These are phyloP conservation scores for Epinephelus malabaricus DNA, from an alignment of 2,797 vertebrate species.

Conservation along the genomic window DNA sequence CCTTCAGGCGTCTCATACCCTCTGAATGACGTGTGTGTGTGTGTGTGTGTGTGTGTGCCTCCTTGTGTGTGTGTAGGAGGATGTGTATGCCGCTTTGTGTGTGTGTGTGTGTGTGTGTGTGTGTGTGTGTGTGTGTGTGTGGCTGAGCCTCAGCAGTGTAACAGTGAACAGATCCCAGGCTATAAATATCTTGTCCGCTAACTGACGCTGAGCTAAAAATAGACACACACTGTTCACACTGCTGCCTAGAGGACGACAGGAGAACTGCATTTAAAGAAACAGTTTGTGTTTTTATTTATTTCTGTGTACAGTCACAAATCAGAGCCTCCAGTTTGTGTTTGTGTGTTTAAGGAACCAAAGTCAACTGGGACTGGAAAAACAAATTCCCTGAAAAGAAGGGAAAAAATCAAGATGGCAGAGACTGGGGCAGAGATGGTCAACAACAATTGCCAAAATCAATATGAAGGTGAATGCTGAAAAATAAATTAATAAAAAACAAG, in stretches of 20 bases:
- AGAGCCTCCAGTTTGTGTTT: not conserved
- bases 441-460: not conserved
- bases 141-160: slow-evolving; percentile 24
- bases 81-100: not conserved
- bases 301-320: not conserved
- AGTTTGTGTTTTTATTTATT: not conserved
- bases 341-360: not conserved
- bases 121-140: slow-evolving; percentile 24
- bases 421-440: not conserved
- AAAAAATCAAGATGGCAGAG: not conserved
- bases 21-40: slow-evolving; percentile 38
- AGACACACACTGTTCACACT: slow-evolving; percentile 10
- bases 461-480: not conserved
- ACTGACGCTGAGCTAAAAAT: slow-evolving; percentile 71
- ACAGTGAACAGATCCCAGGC: slow-evolving; percentile 53
- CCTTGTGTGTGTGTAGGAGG: not conserved
- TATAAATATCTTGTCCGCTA: slow-evolving; percentile 71
- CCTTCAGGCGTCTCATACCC: slow-evolving; percentile 46
- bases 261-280: slow-evolving; percentile 25
- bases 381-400: not conserved
- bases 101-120: slow-evolving; percentile 28
- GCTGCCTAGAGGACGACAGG: slow-evolving; percentile 32
- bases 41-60: slow-evolving; percentile 12
- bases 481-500: too few relatives aligned
- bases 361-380: not conserved